Percentiles rank a stretch among this genome's conserved stretches.
phyloP scores from a whole-genome alignment of 1,140 invertebrate genomes.

The Ganaspis sp. region DNA sequence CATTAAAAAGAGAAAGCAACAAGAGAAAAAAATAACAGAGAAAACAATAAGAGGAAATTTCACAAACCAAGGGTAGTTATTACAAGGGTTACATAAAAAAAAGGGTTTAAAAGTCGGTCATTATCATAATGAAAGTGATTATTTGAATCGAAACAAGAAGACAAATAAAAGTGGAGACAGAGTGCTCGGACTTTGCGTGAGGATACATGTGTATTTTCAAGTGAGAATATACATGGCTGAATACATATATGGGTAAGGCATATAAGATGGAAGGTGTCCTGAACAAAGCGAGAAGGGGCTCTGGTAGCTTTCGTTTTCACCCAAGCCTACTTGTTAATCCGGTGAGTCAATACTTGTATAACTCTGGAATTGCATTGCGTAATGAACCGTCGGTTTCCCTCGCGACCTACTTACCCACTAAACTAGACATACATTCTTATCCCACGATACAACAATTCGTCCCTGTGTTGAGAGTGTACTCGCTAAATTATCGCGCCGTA shows the following conservation, averaged over 20 bases:
- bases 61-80: too few species aligned
- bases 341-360: constrained; percentile 77
- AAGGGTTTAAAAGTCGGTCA: too few species aligned
- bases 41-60: too few species aligned
- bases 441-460: constrained; percentile 61
- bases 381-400: constrained; percentile 71
- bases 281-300: constrained; percentile 44
- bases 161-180: not conserved
- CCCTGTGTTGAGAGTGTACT: constrained; percentile 39
- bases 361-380: constrained; percentile 74
- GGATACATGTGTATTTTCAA: not conserved
- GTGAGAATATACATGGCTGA: constrained; percentile 40
- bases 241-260: constrained; percentile 51
- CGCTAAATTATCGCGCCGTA: constrained; percentile 40
- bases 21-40: too few species aligned
- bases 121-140: constrained; percentile 11
- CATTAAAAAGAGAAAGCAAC: too few species aligned
- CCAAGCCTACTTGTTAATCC: constrained; percentile 76
- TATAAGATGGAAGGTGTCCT: constrained; percentile 35
- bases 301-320: constrained; percentile 75
- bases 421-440: constrained; percentile 79
- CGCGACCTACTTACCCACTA: constrained; percentile 78
- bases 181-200: not conserved
- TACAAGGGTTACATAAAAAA: too few species aligned
- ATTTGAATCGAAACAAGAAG: not conserved